A percentile compares a stretch with the other conserved stretches of the same genome.
phyloP scores from a whole-genome alignment of 1,140 invertebrate species.

The Anoplophora glabripennis region DNA sequence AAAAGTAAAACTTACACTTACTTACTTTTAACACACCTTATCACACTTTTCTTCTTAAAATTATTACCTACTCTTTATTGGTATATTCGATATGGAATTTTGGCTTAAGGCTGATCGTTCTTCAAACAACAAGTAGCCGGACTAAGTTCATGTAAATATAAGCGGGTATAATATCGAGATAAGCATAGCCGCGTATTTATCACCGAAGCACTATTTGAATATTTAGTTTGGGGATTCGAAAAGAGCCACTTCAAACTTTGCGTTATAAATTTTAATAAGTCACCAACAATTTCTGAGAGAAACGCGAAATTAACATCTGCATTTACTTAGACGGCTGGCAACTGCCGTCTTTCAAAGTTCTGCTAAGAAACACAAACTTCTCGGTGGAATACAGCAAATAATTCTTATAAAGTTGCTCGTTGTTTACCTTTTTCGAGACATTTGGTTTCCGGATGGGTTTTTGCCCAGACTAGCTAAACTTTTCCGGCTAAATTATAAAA shows the following conservation, averaged over 20 bases:
- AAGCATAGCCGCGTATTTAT: too few relatives aligned
- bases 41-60: too few relatives aligned
- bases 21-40: too few relatives aligned
- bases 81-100: too few relatives aligned
- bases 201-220: too few relatives aligned
- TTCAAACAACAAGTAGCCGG: too few relatives aligned
- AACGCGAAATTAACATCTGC: constrained; percentile 16
- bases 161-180: too few relatives aligned
- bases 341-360: constrained; percentile 16
- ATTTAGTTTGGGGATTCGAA: too few relatives aligned
- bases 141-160: too few relatives aligned
- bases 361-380: constrained; percentile 9
- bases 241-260: constrained; percentile 4
- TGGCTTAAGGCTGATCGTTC: too few relatives aligned
- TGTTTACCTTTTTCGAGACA: constrained; percentile 1
- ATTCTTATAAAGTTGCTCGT: not conserved
- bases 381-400: constrained; percentile 2
- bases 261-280: constrained; percentile 20
- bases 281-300: constrained; percentile 14
- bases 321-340: constrained; percentile 9
- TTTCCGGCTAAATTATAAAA: not conserved
- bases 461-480: not conserved
- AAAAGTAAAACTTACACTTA: too few relatives aligned
- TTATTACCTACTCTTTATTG: too few relatives aligned
- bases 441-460: not conserved